Percentiles rank a stretch among this genome's conserved stretches.
phyloP scores from a whole-genome alignment of 2,113 vertebrate species.

The Rhinopomastus cyanomelas region DNA sequence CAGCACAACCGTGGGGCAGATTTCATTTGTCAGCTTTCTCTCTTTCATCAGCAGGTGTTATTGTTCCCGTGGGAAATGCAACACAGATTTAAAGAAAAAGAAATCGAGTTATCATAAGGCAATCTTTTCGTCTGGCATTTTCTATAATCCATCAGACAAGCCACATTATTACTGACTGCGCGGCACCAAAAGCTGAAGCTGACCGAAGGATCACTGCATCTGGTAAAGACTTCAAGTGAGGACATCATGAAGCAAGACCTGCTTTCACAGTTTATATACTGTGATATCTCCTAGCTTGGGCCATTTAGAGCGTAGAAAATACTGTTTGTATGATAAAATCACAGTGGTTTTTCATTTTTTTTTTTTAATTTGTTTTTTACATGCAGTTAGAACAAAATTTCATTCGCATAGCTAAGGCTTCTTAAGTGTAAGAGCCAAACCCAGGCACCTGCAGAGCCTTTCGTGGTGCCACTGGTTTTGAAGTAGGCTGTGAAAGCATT shows the following conservation, averaged over 20 bases:
- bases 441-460: neutral
- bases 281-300: neutral
- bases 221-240: neutral
- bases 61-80: constrained; percentile 8
- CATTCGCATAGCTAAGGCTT: neutral
- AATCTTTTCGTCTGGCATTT: neutral
- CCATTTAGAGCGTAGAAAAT: neutral
- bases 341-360: neutral
- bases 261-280: neutral
- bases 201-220: neutral
- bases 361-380: neutral
- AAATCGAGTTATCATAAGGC: neutral
- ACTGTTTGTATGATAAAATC: neutral
- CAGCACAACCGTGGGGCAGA: neutral
- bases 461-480: neutral
- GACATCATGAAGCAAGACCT: neutral
- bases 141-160: neutral
- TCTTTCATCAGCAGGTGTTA: constrained; percentile 45
- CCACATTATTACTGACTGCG: neutral
- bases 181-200: neutral
- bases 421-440: neutral
- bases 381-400: neutral
- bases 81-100: constrained; percentile 14
- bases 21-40: neutral
- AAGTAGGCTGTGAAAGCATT: neutral